A percentile compares a stretch with the other conserved stretches of the same genome.
Evolutionary conservation across 2,113 vertebrate genomes (phyloP).

Genomic region (Gasterosteus aculeatus): DNA sequence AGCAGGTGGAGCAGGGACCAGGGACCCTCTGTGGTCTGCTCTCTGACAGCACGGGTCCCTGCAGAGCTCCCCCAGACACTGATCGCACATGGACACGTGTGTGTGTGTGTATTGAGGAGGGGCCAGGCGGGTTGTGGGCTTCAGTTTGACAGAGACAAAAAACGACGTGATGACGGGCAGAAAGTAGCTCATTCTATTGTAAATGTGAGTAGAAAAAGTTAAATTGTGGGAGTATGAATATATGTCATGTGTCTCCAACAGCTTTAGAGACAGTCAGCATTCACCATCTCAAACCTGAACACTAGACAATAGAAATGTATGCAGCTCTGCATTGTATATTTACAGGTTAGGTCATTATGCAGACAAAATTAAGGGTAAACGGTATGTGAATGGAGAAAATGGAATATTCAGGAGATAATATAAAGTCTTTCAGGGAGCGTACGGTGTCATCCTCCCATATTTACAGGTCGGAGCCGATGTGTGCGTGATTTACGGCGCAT

Average conservation of each 20-base stretch:
- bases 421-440: neutral
- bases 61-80: constrained; percentile 60
- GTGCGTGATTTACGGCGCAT: constrained; percentile 35
- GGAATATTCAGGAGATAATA: neutral
- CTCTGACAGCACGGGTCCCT: constrained; percentile 71
- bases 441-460: constrained; percentile 22
- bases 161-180: constrained; percentile 14
- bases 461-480: constrained; percentile 41
- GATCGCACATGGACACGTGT: constrained; percentile 37
- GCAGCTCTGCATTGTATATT: neutral
- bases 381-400: neutral
- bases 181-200: constrained; percentile 25
- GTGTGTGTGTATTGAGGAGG: constrained; percentile 9
- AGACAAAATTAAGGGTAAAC: neutral
- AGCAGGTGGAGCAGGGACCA: constrained; percentile 73
- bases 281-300: constrained; percentile 10
- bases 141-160: constrained; percentile 26
- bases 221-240: constrained; percentile 15
- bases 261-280: constrained; percentile 33
- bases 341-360: neutral
- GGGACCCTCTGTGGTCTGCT: constrained; percentile 63
- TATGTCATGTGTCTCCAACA: constrained; percentile 24
- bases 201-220: constrained; percentile 21
- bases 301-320: constrained; percentile 3
- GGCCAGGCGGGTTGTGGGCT: neutral